Base-by-base conservation (phyloP, 2,888 invertebrate genomes). In the Nemotelus nigrinus region DNA sequence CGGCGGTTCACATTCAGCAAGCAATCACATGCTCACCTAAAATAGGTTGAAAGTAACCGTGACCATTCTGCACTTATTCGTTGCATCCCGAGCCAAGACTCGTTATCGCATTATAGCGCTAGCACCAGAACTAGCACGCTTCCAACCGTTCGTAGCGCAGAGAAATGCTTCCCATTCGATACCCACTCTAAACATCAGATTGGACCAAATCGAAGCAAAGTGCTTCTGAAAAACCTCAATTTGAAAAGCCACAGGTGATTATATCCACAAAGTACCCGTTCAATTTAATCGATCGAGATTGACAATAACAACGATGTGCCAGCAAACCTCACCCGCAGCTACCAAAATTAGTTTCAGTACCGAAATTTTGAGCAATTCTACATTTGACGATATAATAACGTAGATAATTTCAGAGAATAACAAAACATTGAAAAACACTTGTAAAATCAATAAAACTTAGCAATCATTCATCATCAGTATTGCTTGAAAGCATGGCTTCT, bases 241-340 rank as follows among this genome's bases (percentile, higher is more conserved):
- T 74, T 74, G 60, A 74, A 63, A 74, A 74, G 60, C 74, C 63
- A 4, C 74, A 63, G 60, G 74, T 63, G 48, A 63, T 63, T 74
- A 74, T 74, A 74, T 74, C 74, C 60, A 74, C 74, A 74, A 74
- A 74, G 60, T 63, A 63, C 58, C 63, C 68, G 79, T 79, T 79
- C 79, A 79, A 77, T 79, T 79, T 79, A 79, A 79, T 79, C 77
- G 77, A 79, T 77, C 79, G 65, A 79, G 72, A 77, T 77, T 77
- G 77, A 77, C 72, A 77, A 77, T 77, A 77, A 79, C 70, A 74
- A 76, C 76, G 74, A 74, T 74, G 74, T 63, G 63, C 57, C 60
- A 74, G 72, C 58, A 6, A 79, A 78, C 71, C 79, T 79, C 79
- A 79, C 79, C 79, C 76, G 79, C 78, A 65, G 79, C 78, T 79